Conservation (phyloP, 2,113 vertebrate species). For the Conger conger region DNA sequence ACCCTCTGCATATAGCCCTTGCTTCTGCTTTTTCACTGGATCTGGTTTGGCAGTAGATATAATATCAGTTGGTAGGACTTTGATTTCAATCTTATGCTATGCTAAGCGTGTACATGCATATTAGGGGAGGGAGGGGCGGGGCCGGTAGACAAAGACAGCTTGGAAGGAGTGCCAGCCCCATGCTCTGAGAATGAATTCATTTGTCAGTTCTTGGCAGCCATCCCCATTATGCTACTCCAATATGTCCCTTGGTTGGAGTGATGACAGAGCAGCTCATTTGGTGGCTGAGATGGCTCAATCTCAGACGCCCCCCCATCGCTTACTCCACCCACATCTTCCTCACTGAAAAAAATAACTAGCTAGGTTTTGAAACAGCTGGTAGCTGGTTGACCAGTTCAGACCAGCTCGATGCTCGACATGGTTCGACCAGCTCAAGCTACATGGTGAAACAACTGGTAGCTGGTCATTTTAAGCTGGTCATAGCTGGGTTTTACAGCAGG, state of each 20-base stretch:
- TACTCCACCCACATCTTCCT: conserved; percentile 2
- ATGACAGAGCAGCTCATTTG: conserved; percentile 32
- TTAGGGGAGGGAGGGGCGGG: background rate
- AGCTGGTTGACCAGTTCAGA: no score
- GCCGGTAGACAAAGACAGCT: background rate
- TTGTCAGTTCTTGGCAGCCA: background rate
- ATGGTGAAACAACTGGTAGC: no score
- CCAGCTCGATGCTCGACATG: no score
- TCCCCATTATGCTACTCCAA: background rate
- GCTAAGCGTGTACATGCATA: background rate
- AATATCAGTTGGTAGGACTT: background rate
- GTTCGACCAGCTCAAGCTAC: no score
- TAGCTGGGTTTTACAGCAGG: no score
- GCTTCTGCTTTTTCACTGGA: no score
- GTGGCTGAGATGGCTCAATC: conserved; percentile 27
- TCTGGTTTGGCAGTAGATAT: background rate
- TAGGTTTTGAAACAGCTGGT: no score
- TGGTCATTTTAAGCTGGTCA: no score
- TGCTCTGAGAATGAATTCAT: no score
- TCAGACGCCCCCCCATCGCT: background rate
- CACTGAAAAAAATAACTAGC: no score
- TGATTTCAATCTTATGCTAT: background rate
- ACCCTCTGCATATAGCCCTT: no score
- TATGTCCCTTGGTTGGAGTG: background rate
- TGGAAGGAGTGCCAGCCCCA: background rate